Conservation (phyloP, 1,140 invertebrate genomes). For the Drosophila navojoa region DNA sequence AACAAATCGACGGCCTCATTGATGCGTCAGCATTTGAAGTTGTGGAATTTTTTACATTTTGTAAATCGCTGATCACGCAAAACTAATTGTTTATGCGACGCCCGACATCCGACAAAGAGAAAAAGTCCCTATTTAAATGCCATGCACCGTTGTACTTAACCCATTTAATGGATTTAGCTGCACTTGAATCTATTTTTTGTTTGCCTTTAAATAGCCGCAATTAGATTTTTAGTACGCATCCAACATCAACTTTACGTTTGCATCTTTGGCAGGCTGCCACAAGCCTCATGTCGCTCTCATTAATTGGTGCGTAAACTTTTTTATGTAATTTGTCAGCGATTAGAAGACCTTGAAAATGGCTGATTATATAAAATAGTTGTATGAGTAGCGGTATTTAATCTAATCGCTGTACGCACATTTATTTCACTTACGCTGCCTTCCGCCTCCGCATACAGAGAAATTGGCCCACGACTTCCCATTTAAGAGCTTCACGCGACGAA, state of each 20-base stretch:
- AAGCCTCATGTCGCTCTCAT: background rate
- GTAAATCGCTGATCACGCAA: background rate
- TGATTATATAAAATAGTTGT: constrained; percentile 66
- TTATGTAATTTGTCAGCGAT: constrained; percentile 69
- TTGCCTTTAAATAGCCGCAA: constrained; percentile 32
- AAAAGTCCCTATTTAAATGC: background rate
- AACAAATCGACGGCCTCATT: constrained; percentile 7
- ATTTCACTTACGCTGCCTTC: constrained; percentile 34
- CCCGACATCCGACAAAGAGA: background rate
- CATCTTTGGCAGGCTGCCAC: constrained; percentile 21
- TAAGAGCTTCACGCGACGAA: constrained; percentile 5
- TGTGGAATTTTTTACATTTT: constrained; percentile 3
- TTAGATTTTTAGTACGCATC: constrained; percentile 13
- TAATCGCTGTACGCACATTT: constrained; percentile 69
- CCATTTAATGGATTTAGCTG: constrained; percentile 30
- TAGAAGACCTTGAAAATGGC: constrained; percentile 63
- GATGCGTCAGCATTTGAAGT: constrained; percentile 27
- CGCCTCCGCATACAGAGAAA: constrained; percentile 18
- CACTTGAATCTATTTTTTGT: constrained; percentile 33
- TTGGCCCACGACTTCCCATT: constrained; percentile 10
- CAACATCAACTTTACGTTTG: constrained; percentile 29
- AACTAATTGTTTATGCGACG: constrained; percentile 11
- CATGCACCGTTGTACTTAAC: constrained; percentile 5
- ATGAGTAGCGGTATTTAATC: constrained; percentile 58
- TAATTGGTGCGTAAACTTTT: constrained; percentile 13